Base-by-base conservation (phyloP, 2,113 vertebrate genomes). In the Calyptomena viridis region DNA sequence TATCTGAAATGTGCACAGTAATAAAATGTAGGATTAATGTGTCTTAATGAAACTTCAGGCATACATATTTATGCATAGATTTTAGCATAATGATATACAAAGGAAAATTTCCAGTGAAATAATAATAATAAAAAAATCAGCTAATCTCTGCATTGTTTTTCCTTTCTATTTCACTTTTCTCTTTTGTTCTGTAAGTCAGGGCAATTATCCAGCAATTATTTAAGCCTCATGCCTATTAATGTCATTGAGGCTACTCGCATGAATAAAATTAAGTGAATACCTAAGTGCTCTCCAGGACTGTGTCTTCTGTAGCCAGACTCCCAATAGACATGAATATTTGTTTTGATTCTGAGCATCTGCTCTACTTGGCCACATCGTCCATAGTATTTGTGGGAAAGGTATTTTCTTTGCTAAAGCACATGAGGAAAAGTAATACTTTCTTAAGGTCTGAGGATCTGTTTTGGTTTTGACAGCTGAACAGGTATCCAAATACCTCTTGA, bases 1-100 rank as follows among this genome's bases (percentile, higher is more conserved):
- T 78, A 67, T 90, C 63, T 80, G 72, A 94, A 96, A 89, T 93
- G 44, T 89, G 52, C 56, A 42, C 81, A 78, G 69, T 74, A 96
- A 96, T 88, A 92, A 94, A 94, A 92, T 90, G 71, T 81, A 67
- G 83, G 68, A 95, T 96, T 96, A 95, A 92, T 78, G 42, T 56
- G 79, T 9, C 24, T 94, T 95, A 96, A 95, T 90, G 83, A 96
- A 96, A 88, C 68, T 81, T 91, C 68, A 93, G 72, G 44, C 92
- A 94, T 95, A 77, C 91, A 95, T 93, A 93, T 94, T 91, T 95
- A 91, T 96, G 75, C 72, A 67, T 62, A 55, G 59, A 73, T 91
- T 95, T 95, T 84, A 80, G 59, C 75, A 90, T 93, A 95, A 88
- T 74, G 47, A 74, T 56, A 74, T 71, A 79, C 58, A 89, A 91